phyloP scores from a whole-genome alignment of 1,140 invertebrate species.

The Ceratina australensis region DNA sequence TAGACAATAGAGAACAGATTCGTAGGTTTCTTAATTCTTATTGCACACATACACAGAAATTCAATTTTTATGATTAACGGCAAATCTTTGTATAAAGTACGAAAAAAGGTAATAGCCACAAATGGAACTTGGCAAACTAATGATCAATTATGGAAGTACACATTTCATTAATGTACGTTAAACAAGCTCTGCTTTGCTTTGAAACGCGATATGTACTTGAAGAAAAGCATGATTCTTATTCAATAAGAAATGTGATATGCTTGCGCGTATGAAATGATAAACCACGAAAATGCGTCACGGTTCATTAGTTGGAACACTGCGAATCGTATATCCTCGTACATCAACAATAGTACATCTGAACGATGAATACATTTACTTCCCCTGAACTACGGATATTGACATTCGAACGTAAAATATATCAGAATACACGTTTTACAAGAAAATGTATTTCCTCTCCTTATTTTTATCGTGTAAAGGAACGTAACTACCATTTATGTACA shows the following conservation, averaged over 20 bases:
- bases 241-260: slow-evolving; percentile 10
- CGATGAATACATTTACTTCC: not conserved
- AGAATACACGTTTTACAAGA: not conserved
- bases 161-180: not conserved
- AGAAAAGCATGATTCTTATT: not conserved
- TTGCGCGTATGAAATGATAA: slow-evolving; percentile 9
- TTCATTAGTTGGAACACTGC: not conserved
- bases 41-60: no score
- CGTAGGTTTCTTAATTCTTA: no score
- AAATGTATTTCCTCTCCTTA: not conserved
- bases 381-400: no score
- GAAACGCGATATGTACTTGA: not conserved
- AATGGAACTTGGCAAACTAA: not conserved
- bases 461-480: no score
- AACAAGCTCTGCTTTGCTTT: not conserved
- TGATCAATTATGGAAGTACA: not conserved
- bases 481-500: not conserved
- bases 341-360: not conserved
- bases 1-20: not conserved
- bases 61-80: no score
- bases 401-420: not conserved
- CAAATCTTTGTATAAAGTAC: not conserved
- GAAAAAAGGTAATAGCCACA: not conserved
- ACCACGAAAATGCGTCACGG: not conserved
- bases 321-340: no score